Base-by-base conservation (phyloP, 2,797 vertebrate genomes). In the Tamandua tetradactyla region DNA sequence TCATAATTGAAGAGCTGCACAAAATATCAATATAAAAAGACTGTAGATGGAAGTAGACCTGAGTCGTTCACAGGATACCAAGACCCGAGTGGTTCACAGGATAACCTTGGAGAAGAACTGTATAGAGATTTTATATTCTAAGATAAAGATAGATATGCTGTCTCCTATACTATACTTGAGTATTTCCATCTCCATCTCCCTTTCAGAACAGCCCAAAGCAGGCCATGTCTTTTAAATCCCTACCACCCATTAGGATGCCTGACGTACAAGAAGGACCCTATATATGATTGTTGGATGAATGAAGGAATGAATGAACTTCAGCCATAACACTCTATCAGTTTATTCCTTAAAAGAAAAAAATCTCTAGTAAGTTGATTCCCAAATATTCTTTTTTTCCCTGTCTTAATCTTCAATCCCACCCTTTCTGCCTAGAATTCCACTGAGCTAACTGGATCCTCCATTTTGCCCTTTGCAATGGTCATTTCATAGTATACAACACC, bases 311-410 rank as follows among this genome's bases (percentile, higher is more conserved):
- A 93, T 40, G 91, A 62, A 88, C 55, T 89, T 44, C 71, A 84
- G 40, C 47, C 40, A 15, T 37, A 82, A 78, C 15, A 80, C 32
- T 76, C 42, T 49, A 72, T 37, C 42, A 83, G n/a, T 59, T 90
- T 84, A 74, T 37, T 89, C 20, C 66, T 84, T 85, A 93, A 69
- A 32, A 87, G 57, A 62, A 68, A 91, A 93, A 82, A 95, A 76
- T 40, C 8, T 17, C 44, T 66, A 44, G 52, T 37, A 61, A 91
- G 89, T 13, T 87, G 61, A 61, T 13, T 76, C 86, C 74, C 30
- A 71, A 59, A 84, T 82, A 52, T 64, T 62, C 49, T 61, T 84
- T 93, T 87, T 42, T 69, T 68, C 30, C 37, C n/a, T 83, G 22
- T 37, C 18, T 69, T 85, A 76, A n/a, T 10, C 4, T 59, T 71